phyloP scores from a whole-genome alignment of 2,113 vertebrate genomes.

The Fukomys damarensis region DNA sequence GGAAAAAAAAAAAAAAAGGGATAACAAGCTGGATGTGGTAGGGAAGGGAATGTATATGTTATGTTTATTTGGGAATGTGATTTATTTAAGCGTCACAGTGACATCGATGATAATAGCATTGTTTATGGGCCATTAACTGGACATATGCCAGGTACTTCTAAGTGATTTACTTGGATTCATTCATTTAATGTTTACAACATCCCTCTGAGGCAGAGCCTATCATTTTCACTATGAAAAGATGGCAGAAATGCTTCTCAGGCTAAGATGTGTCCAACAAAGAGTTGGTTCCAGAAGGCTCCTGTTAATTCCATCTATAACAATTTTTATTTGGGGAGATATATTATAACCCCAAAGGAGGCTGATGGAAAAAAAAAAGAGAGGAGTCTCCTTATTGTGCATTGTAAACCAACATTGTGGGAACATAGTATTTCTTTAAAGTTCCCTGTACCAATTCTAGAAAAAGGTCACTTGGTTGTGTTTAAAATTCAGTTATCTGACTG shows the following conservation, averaged over 20 bases:
- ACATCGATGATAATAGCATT: not conserved
- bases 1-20: not conserved
- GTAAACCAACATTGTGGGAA: not conserved
- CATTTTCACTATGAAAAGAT: slow-evolving; percentile 10
- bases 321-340: not conserved
- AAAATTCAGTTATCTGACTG: not conserved
- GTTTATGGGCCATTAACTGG: not conserved
- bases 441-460: not conserved
- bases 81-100: not conserved
- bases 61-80: not conserved
- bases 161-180: not conserved
- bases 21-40: not conserved
- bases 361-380: not conserved
- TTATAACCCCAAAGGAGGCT: not conserved
- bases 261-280: not conserved
- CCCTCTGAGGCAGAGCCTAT: not conserved
- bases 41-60: too few species aligned
- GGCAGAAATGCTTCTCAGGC: not conserved
- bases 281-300: not conserved
- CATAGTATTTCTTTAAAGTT: not conserved
- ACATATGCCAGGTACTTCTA: not conserved
- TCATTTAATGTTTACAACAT: slow-evolving; percentile 17
- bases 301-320: not conserved
- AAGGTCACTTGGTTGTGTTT: not conserved
- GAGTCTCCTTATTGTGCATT: not conserved